Evolutionary conservation across 64 coral and sea anemone species (phyloP), one percentile per base, ranked within the genome.

Genomic region (Cladopsammia gracilis): DNA sequence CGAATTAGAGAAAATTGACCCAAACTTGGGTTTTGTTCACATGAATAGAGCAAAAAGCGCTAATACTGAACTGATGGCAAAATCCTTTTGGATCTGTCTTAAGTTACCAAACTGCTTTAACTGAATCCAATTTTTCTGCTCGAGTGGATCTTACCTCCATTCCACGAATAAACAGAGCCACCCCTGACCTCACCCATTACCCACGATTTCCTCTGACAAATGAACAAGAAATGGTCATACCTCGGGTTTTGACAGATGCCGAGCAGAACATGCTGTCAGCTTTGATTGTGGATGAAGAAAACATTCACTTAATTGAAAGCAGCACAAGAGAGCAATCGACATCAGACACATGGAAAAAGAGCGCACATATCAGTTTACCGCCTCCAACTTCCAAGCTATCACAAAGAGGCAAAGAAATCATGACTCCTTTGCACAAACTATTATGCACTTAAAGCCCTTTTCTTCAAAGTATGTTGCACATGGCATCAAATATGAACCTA

Each of bases 391-490:
- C 61, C 15, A 76, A 18, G 10, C 81, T 24, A 93, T 93, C 57
- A n/a, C 75, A 13, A 64, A 73, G 15, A 10, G 86, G n/a, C 69
- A 89, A 80, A 94, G 86, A 79, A 83, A 66, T 49, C 86, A 94
- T 42, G 77, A 58, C 1, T 58, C 10, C 44, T 94, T 94, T 84
- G 76, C 85, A 20, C n/a, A 73, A 3, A 51, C 52, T 5, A 7
- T 88, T 7, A 89, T 94, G 78, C 58, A 89, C 22, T 74, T 74
- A 3, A 86, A 69, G 46, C 82, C 23, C 43, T 80, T 80, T 16
- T 61, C 57, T 44, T 80, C 59, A 49, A 78, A 50, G 25, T 25
- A 78, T 68, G 22, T 60, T 15, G 42, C 43, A 15, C 87, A 78
- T 78, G 87, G 87, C 0, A 68, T 49, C 16, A n/a, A n/a, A n/a